Evolutionary conservation across 2,888 invertebrate species (phyloP), one percentile per base, ranked within the genome.

Genomic region (Euclidia mi): DNA sequence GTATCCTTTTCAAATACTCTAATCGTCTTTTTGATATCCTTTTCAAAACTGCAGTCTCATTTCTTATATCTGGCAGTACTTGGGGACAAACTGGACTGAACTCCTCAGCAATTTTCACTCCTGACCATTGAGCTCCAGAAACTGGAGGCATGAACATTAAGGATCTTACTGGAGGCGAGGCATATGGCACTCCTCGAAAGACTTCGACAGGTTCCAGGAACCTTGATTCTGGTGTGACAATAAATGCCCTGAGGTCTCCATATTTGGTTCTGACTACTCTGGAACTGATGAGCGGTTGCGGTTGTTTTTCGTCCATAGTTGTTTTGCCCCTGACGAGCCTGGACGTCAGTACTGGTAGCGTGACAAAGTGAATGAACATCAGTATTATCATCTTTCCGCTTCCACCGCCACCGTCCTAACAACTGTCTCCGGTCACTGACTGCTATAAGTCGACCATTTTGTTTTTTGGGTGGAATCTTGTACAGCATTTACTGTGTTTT

Each of bases 61-160:
- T 98, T 81, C 96, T 95, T 78, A 98, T 96, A 92, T 98, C 97
- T 60, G 98, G 98, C 76, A 98, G 94, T 70, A 97, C 96, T 95
- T 99, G 99, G 3, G 99, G 98, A 87, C 99, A 99, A 25, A 98
- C 99, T 9, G 98, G 98, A 71, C 98, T 96, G 84, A 98, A 98
- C 78, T 96, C 95, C 89, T 98, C 98, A 63, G 98, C 98, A 75
- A 97, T 96, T 89, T 98, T 97, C 37, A 98, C 97, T 32, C 98
- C 98, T 52, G 97, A 96, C 98, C 98, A 98, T 85, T 98, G 96
- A 48, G 98, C 98, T 18, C 98, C 98, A 58, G 98, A 98, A 15
- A 98, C 98, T 14, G 99, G 99, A 10, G 99, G 99, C 98, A 99
- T 99, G 89, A 99, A 99, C 57, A 99, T 96, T 59, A 99, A 94